These are phyloP conservation scores for Copsychus sechellarum DNA, from an alignment of 2,113 vertebrate genomes.

Conservation along the genomic window DNA sequence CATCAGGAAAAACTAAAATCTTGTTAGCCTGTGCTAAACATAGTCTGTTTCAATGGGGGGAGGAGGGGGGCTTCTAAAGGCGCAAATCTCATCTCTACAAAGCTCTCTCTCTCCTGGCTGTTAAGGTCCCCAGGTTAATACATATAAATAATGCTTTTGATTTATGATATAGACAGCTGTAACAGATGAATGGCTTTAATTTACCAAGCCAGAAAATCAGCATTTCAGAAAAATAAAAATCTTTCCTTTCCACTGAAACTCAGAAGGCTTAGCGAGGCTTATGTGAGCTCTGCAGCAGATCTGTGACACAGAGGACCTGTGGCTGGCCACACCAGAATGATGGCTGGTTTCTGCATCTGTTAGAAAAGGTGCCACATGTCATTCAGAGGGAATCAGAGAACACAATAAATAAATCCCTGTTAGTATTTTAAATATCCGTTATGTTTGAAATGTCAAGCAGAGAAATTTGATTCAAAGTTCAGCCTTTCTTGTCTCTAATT, in stretches of 20 bases:
- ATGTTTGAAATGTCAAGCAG: background rate
- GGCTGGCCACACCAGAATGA: background rate
- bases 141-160: conserved; percentile 12
- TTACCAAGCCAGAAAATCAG: conserved; percentile 1
- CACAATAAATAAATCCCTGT: background rate
- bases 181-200: conserved; percentile 33
- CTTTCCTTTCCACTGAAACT: background rate
- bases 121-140: background rate
- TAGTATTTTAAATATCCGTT: background rate
- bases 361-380: background rate
- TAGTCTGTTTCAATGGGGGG: background rate
- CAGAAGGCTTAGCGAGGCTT: background rate
- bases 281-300: background rate
- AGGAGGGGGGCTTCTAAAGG: background rate
- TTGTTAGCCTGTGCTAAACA: background rate
- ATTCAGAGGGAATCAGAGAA: background rate
- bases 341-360: background rate
- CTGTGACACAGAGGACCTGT: background rate
- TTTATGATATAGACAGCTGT: conserved; percentile 3
- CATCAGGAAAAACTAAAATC: background rate
- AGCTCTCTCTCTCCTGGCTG: background rate
- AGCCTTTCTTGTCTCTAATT: background rate
- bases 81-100: background rate
- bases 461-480: background rate
- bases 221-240: background rate